Percentiles rank a stretch among this genome's conserved stretches.
These are phyloP conservation scores for Coptodon rendalli DNA, from an alignment of 2,113 vertebrate genomes.

Conservation along the genomic window DNA sequence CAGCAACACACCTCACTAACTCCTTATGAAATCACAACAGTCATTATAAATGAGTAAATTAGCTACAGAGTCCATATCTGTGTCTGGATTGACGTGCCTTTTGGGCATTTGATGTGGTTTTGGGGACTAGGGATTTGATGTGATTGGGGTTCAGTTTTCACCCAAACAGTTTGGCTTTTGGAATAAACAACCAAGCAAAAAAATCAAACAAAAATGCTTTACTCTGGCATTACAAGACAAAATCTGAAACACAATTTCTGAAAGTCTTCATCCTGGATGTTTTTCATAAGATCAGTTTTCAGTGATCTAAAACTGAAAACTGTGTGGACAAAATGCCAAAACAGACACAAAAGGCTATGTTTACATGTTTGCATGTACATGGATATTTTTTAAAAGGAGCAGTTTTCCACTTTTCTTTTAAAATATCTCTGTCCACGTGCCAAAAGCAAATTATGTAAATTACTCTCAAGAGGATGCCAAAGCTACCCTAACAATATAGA, in stretches of 20 bases:
- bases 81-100: accelerated
- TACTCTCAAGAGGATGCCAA: accelerated
- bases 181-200: neutral
- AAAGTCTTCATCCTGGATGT: neutral
- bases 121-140: neutral
- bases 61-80: accelerated
- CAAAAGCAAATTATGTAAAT: neutral
- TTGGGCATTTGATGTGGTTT: neutral
- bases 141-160: neutral
- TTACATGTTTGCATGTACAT: neutral
- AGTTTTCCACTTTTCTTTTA: neutral
- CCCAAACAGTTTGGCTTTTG: neutral
- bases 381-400: neutral
- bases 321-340: neutral
- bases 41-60: accelerated
- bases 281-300: neutral
- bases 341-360: neutral
- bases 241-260: neutral
- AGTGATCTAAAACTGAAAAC: neutral
- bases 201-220: neutral
- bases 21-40: neutral
- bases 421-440: accelerated
- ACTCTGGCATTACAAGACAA: neutral
- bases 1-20: accelerated
- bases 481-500: neutral